Base-by-base conservation (phyloP, 2,113 vertebrate genomes). In the Pterocles gutturalis region DNA sequence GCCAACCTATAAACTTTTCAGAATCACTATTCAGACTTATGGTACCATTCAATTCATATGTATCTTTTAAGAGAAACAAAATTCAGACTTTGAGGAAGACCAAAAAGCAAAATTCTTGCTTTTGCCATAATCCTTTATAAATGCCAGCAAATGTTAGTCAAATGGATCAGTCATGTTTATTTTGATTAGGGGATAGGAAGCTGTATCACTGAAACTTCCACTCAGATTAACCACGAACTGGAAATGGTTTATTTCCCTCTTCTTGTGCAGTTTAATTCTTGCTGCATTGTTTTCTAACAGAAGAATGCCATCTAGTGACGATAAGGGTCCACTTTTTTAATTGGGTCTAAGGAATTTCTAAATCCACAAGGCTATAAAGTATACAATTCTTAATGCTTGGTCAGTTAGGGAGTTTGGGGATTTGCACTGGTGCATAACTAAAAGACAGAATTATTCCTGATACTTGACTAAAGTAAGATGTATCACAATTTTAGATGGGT, bases 221-320 rank as follows among this genome's bases (percentile, higher is more conserved):
- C 31, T 73, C 54, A 48, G 66, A 73, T 77, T 65, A 93, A 15
- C 24, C 53, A 55, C 4, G 6, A 85, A 67, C 26, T 91, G 79
- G 54, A 94, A 90, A 77, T 26, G 28, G 85, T 53, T 75, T n/a
- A 54, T 70, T 62, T 95, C 28, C 31, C 34, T 67, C 45, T 49
- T 55, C 48, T 94, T 72, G n/a, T 31, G 22, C 41, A 62, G 33
- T 53, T 33, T 36, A 62, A 66, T 13, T 17, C 20, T 17, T 55
- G 10, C 22, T 9, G 16, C 8, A 4, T 33, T 91, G 83, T 98
- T 97, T 93, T 66, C 54, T 93, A 38, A 83, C 8, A 5, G 69
- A 83, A 83, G 60, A 62, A 2, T 96, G 97, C 98, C 98, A 98
- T 81, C 98, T 98, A 97, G 96, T 96, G 98, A 96, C 80, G 14